These are phyloP conservation scores for Bungarus multicinctus DNA, from an alignment of 2,113 vertebrate species.

Conservation along the genomic window DNA sequence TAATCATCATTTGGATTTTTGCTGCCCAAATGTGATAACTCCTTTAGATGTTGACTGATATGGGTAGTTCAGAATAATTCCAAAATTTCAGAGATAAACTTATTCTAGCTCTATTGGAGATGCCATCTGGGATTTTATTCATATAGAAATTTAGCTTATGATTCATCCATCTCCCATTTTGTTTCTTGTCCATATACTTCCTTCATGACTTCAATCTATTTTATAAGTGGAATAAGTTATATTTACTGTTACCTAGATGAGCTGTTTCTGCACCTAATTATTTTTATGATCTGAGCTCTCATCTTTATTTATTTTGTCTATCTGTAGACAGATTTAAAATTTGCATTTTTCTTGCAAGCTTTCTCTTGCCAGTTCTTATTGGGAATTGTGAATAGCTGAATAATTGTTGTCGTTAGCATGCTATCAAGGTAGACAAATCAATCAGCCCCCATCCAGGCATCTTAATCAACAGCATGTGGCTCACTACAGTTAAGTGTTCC, in stretches of 20 bases:
- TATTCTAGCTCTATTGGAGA: background rate
- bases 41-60: background rate
- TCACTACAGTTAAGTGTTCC: slow-evolving; percentile 55
- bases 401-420: slow-evolving; percentile 47
- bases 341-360: background rate
- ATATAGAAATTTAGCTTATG: background rate
- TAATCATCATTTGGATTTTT: background rate
- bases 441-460: slow-evolving; percentile 38
- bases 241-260: background rate
- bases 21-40: background rate
- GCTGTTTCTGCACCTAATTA: background rate
- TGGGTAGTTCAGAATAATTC: background rate
- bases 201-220: background rate
- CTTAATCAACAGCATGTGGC: slow-evolving; percentile 64
- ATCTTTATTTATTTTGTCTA: slow-evolving; percentile 34
- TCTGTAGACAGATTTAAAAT: slow-evolving; percentile 28
- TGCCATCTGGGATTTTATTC: background rate
- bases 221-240: background rate
- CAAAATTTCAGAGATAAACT: background rate
- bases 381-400: slow-evolving; percentile 19
- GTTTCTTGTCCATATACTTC: background rate
- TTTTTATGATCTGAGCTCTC: slow-evolving; percentile 22
- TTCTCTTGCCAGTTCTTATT: slow-evolving; percentile 20
- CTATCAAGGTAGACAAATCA: slow-evolving; percentile 51
- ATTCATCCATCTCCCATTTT: background rate